Evolutionary conservation across 2,888 invertebrate genomes (phyloP).

Genomic region (Stictocephala bisonia): DNA sequence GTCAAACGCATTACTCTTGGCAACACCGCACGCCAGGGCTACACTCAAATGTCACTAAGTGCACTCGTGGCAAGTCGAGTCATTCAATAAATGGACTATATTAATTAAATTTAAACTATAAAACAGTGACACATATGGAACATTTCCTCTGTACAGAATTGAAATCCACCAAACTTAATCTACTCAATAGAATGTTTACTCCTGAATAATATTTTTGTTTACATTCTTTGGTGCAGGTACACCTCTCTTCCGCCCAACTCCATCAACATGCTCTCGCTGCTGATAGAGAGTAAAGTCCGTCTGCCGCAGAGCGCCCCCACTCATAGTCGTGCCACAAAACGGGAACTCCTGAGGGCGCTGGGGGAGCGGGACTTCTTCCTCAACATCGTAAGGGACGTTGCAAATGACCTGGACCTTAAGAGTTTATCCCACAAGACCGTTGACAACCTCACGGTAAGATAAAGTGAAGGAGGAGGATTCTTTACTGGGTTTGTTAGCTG

Average conservation of each 20-base stretch:
- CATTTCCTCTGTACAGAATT: no score
- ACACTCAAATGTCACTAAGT: no score
- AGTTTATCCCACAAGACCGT: conserved; percentile 67
- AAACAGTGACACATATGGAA: no score
- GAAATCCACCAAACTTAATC: no score
- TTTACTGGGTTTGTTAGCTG: no score
- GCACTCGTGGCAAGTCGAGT: no score
- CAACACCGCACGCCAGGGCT: no score
- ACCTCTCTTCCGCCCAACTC: conserved; percentile 67
- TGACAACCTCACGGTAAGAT: conserved; percentile 64
- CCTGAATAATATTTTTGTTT: not conserved
- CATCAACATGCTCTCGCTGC: conserved; percentile 66
- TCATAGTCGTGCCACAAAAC: conserved; percentile 65
- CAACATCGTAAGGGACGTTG: conserved; percentile 68
- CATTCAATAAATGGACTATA: no score
- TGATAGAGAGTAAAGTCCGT: conserved; percentile 67
- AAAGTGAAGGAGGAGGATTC: no score
- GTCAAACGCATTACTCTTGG: no score
- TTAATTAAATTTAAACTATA: no score
- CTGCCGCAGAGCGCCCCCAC: conserved; percentile 66
- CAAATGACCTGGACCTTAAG: conserved; percentile 67
- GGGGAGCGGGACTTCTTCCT: conserved; percentile 68
- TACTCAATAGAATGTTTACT: not conserved
- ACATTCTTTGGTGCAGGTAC: conserved; percentile 63
- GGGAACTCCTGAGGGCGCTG: conserved; percentile 61